phyloP scores from a whole-genome alignment of 2,888 invertebrate species.

The Chydorus sphaericus region DNA sequence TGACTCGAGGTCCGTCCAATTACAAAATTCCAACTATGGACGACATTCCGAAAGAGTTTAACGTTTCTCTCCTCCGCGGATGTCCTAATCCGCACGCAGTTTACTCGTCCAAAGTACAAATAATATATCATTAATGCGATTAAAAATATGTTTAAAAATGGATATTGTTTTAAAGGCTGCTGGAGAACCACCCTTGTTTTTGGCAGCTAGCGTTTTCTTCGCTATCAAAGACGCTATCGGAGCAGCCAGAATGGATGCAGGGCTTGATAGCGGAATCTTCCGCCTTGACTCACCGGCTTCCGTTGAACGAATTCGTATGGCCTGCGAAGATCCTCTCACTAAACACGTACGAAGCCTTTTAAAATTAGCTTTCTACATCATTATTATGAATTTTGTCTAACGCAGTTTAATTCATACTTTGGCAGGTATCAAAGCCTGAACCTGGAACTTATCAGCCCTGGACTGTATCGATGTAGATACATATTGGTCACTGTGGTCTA shows the following conservation, averaged over 20 bases:
- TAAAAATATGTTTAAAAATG: not conserved
- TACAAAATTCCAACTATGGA: slow-evolving; percentile 89
- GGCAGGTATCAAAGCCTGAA: not conserved
- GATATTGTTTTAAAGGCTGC: slow-evolving; percentile 51
- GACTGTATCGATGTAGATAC: slow-evolving; percentile 1
- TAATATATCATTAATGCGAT: not conserved
- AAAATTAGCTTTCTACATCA: not conserved
- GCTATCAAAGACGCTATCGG: slow-evolving; percentile 78
- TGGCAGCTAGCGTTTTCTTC: slow-evolving; percentile 74
- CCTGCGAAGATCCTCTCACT: slow-evolving; percentile 31
- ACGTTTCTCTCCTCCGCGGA: slow-evolving; percentile 78
- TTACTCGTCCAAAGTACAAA: slow-evolving; percentile 76
- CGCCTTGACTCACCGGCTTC: slow-evolving; percentile 30
- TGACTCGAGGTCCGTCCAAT: slow-evolving; percentile 76
- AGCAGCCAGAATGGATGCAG: slow-evolving; percentile 57
- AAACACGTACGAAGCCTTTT: slow-evolving; percentile 21
- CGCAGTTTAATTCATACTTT: not conserved
- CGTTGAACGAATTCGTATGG: slow-evolving; percentile 32
- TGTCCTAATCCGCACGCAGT: slow-evolving; percentile 79
- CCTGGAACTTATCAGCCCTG: slow-evolving; percentile 11
- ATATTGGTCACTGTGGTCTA: no score
- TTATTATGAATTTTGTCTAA: not conserved
- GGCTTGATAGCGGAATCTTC: slow-evolving; percentile 28
- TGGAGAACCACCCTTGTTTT: slow-evolving; percentile 86
- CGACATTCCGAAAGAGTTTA: slow-evolving; percentile 81